Conservation (phyloP, 2,113 vertebrate species). For the Syrmaticus mikado region DNA sequence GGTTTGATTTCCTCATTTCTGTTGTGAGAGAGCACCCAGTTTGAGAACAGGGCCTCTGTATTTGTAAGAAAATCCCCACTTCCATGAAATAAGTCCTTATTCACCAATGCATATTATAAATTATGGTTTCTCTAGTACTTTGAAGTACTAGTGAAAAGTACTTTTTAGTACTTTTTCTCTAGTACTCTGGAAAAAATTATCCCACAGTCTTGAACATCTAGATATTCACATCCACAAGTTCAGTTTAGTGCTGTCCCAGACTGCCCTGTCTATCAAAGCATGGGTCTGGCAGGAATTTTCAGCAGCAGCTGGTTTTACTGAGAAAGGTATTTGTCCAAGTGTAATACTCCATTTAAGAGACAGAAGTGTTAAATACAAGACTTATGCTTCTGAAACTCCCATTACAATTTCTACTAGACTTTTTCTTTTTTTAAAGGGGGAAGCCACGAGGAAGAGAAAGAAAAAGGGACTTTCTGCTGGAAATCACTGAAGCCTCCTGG, state of each 20-base stretch:
- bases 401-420: background rate
- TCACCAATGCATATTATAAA: background rate
- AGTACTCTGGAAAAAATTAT: background rate
- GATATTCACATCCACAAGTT: background rate
- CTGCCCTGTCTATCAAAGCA: background rate
- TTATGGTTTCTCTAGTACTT: background rate
- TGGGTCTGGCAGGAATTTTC: background rate
- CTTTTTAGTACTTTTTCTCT: too few species aligned
- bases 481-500: background rate
- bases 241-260: background rate
- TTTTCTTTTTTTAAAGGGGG: background rate
- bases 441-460: background rate
- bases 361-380: background rate
- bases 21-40: background rate
- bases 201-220: background rate
- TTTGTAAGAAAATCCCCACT: background rate
- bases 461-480: background rate
- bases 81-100: background rate
- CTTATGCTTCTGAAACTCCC: background rate
- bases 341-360: background rate
- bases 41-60: background rate
- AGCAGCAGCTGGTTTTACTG: background rate
- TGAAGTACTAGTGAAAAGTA: too few species aligned
- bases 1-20: background rate
- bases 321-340: background rate